phyloP scores from a whole-genome alignment of 2,888 invertebrate genomes.

The Drosophila ustulata region DNA sequence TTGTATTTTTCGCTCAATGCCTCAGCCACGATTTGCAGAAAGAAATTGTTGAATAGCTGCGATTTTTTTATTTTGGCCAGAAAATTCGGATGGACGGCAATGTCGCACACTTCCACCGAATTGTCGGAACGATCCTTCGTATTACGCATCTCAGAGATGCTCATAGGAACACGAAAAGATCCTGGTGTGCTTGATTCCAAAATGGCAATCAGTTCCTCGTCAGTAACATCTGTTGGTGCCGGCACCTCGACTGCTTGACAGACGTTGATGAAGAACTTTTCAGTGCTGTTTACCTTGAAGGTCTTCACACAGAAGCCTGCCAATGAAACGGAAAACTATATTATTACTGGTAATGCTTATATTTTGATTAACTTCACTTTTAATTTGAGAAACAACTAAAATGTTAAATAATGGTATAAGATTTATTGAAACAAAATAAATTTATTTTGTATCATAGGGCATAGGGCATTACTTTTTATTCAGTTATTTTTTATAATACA shows the following conservation, averaged over 20 bases:
- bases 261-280: constrained; percentile 94
- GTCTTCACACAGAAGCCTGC: constrained; percentile 93
- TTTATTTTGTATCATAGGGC: too few relatives aligned
- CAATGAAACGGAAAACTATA: constrained; percentile 45
- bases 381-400: too few relatives aligned
- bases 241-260: constrained; percentile 93
- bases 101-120: constrained; percentile 91
- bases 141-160: constrained; percentile 92
- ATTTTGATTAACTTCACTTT: too few relatives aligned
- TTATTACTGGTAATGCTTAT: too few relatives aligned
- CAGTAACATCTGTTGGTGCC: constrained; percentile 89
- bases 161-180: constrained; percentile 94
- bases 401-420: too few relatives aligned
- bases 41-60: constrained; percentile 91
- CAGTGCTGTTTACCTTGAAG: constrained; percentile 87
- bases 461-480: not conserved
- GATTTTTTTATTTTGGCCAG: constrained; percentile 90
- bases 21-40: constrained; percentile 92
- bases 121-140: constrained; percentile 92
- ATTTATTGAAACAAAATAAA: too few relatives aligned
- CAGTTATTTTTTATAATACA: too few relatives aligned
- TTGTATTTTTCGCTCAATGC: constrained; percentile 92
- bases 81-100: constrained; percentile 92
- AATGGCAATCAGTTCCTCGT: constrained; percentile 89
- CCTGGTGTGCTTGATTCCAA: constrained; percentile 89